Percentiles rank a stretch among this genome's conserved stretches.
phyloP scores from a whole-genome alignment of 2,797 vertebrate species.

The Chiloscyllium punctatum region DNA sequence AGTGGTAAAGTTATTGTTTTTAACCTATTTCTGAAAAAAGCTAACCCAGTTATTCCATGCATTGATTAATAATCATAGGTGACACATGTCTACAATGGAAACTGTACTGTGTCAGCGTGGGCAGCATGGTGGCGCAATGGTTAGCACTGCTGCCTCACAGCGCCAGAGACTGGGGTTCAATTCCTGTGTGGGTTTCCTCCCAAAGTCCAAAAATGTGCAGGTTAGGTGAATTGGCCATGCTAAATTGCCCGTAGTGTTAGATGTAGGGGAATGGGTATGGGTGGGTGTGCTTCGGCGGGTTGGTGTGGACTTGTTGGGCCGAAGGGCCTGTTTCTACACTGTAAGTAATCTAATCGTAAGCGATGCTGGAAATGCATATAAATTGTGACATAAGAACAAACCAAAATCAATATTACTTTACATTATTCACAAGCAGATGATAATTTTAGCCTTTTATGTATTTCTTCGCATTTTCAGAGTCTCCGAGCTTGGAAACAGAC shows the following conservation, averaged over 20 bases:
- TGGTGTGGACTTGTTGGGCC: too few species aligned
- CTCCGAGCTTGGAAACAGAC: neutral
- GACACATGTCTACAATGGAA: neutral
- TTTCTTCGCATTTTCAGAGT: neutral
- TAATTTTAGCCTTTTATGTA: neutral
- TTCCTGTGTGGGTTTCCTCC: too few species aligned
- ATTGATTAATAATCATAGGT: neutral
- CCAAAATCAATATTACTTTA: neutral
- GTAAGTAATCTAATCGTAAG: too few species aligned
- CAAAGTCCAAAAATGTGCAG: too few species aligned
- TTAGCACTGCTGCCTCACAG: too few species aligned
- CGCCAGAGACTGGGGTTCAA: too few species aligned
- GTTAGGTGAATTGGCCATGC: too few species aligned
- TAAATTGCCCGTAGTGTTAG: too few species aligned
- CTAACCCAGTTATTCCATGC: neutral
- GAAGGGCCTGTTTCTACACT: too few species aligned
- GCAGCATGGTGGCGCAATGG: too few species aligned
- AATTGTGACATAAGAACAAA: neutral
- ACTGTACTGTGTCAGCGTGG: neutral
- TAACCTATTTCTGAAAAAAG: neutral
- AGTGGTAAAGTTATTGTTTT: neutral
- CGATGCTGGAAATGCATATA: neutral
- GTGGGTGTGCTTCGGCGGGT: too few species aligned
- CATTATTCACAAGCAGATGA: neutral
- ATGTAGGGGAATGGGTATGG: too few species aligned